Conservation (phyloP, 2,113 vertebrate genomes). For the Lepisosteus oculatus region DNA sequence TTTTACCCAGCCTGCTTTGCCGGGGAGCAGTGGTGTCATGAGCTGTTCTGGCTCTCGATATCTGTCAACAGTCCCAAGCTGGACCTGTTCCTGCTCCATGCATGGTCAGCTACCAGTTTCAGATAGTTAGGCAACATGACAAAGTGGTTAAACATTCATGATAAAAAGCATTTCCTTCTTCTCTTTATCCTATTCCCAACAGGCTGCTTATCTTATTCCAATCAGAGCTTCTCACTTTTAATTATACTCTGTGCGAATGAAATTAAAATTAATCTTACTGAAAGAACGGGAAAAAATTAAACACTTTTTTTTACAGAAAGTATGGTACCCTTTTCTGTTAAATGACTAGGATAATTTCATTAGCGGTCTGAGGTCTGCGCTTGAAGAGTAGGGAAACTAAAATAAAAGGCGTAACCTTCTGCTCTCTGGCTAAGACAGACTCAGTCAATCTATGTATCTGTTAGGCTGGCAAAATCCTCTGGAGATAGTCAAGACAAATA, state of each 20-base stretch:
- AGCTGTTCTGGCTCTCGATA: constrained; percentile 44
- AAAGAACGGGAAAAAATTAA: too few relatives aligned
- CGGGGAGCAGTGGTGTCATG: constrained; percentile 26
- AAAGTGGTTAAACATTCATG: constrained; percentile 39
- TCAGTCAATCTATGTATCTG: constrained; percentile 31
- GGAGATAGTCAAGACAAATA: constrained; percentile 39
- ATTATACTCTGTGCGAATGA: constrained; percentile 12
- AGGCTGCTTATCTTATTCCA: constrained; percentile 26
- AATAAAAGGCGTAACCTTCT: too few relatives aligned
- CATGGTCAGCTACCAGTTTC: constrained; percentile 47
- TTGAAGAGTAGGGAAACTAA: too few relatives aligned
- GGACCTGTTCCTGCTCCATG: constrained; percentile 51
- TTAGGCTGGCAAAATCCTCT: constrained; percentile 36
- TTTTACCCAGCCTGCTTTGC: background rate
- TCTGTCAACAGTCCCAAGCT: constrained; percentile 33
- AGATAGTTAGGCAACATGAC: constrained; percentile 53
- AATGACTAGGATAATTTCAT: too few relatives aligned
- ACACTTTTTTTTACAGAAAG: too few relatives aligned
- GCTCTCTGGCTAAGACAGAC: background rate
- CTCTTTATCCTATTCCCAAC: constrained; percentile 15
- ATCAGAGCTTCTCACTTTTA: constrained; percentile 36
- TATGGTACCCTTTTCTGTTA: too few relatives aligned
- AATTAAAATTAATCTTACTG: too few relatives aligned
- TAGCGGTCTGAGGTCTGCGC: too few relatives aligned
- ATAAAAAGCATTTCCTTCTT: constrained; percentile 28